Percentiles rank a stretch among this genome's conserved stretches.
phyloP scores from a whole-genome alignment of 2,113 vertebrate genomes.

The Psilopsiagon aurifrons region DNA sequence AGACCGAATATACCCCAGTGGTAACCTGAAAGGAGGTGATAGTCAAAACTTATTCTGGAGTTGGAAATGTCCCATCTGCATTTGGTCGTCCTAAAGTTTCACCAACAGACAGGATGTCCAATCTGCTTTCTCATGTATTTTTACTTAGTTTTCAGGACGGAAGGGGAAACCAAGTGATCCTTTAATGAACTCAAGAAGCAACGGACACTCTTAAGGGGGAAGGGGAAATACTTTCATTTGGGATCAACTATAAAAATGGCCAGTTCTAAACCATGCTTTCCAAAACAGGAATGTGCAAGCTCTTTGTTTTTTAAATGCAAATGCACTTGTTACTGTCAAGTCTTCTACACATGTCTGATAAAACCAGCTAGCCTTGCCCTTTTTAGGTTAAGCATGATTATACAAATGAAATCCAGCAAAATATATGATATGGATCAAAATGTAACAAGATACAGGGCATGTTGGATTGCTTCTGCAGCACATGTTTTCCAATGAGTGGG shows the following conservation, averaged over 20 bases:
- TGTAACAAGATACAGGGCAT: background rate
- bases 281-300: background rate
- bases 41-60: background rate
- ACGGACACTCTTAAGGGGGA: rapidly evolving
- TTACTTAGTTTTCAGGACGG: background rate
- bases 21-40: background rate
- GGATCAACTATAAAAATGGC: background rate
- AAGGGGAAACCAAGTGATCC: background rate
- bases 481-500: background rate
- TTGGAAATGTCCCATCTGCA: background rate
- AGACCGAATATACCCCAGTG: background rate
- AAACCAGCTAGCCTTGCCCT: background rate
- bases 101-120: background rate
- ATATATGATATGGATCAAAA: background rate
- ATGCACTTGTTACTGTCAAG: background rate
- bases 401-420: background rate
- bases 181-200: background rate
- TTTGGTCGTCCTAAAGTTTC: background rate
- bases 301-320: background rate
- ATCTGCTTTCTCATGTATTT: background rate
- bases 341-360: background rate
- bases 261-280: background rate
- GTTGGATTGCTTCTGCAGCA: background rate
- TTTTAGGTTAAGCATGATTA: background rate
- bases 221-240: background rate